Conservation (phyloP, 2,797 vertebrate species). For the Vespertilio murinus region DNA sequence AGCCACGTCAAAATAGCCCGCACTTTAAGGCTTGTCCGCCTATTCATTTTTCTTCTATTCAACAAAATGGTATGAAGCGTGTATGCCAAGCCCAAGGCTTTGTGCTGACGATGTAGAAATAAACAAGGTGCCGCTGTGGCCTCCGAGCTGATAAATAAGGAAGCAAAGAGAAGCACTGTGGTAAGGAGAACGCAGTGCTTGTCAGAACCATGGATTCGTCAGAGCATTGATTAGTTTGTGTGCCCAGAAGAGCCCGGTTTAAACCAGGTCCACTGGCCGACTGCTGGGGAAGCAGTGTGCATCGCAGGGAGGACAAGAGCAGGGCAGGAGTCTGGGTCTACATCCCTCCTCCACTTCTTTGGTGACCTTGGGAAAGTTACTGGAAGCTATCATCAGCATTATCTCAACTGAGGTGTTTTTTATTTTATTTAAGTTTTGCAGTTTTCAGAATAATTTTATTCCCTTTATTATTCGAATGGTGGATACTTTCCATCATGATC, state of each 20-base stretch:
- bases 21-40: neutral
- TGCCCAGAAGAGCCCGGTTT: neutral
- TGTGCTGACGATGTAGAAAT: neutral
- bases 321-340: neutral
- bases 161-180: neutral
- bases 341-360: neutral
- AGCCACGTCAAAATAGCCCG: neutral
- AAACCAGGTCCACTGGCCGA: neutral
- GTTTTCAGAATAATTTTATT: slow-evolving; percentile 26
- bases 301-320: neutral
- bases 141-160: neutral
- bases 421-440: neutral
- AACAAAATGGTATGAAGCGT: neutral
- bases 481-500: neutral
- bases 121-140: neutral
- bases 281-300: neutral
- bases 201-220: neutral
- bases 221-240: neutral
- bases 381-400: neutral
- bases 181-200: neutral
- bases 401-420: neutral
- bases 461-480: slow-evolving; percentile 6
- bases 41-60: neutral
- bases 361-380: neutral
- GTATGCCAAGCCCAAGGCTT: neutral